Evolutionary conservation across 2,888 invertebrate genomes (phyloP), one percentile per base, ranked within the genome.

Genomic region (Andrena flavipes): DNA sequence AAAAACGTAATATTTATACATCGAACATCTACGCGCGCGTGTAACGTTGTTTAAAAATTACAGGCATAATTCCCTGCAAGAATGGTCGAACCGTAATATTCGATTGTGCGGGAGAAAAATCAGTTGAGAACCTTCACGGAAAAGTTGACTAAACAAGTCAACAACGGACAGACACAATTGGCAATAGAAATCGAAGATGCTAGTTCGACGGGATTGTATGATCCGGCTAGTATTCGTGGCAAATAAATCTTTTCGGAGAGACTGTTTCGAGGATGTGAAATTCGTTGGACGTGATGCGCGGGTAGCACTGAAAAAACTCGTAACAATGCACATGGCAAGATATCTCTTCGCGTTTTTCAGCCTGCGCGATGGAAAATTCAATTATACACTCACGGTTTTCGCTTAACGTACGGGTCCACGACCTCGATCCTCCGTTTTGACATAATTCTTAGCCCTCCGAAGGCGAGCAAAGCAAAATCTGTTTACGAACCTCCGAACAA

Each of bases 401-500:
- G 96, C 94, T 96, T 96, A 79, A 97, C 95, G 93, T 97, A 97
- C 3, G 98, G 97, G 92, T 98, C 98, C 91, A 97, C 95, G 84
- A 98, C 97, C 95, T 98, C 98, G 92, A 98, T 97, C 93, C 98
- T 96, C 90, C 98, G 95, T 94, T 98, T 98, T 63, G 97, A 97
- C 98, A 98, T 97, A 75, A 75, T 90, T 70, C 82, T 84, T 77
- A 82, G 84, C 77, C 51, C 80, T 73, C 56, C 74, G 84, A 72
- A 65, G 54, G 70, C 77, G 79, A 87, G 80, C 62, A 81, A 80
- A 82, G 76, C 59, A 70, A 84, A 88, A 87, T 82, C 82, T 88
- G 86, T 90, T 91, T 90, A 89, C 87, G 84, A 88, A 83, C 85
- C 64, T 86, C 77, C 81, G 76, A 84, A 76, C 87, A 84, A 91